Base-by-base conservation (phyloP, 2,888 invertebrate species). In the Hirtodrosophila alboralis region DNA sequence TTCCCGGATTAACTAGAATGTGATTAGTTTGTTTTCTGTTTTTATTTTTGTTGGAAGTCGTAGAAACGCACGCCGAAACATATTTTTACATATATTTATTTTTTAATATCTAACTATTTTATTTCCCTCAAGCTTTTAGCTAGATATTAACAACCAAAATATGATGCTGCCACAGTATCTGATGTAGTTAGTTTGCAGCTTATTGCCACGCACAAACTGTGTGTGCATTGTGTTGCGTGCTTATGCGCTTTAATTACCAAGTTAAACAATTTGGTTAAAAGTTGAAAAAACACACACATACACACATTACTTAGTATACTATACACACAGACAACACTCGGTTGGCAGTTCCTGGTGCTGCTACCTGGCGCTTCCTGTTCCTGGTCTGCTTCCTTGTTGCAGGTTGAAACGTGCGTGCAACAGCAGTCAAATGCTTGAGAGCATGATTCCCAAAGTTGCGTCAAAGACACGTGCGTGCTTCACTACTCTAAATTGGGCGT, bases 251-350 rank as follows among this genome's bases (percentile, higher is more conserved):
- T 77, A 60, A 53, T 70, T 77, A 77, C 78, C 81, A 74, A 81
- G 78, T 71, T 84, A 81, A 79, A 84, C 75, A 79, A 79, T 81
- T 79, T 84, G 65, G 68, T 77, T 75, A 74, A 77, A 77, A 79
- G 75, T 84, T 83, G 40, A 30, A 53, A 65, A 61, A 44, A 28
- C 44, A 38, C 44, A 59, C 38, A 59, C 44, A 41, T 41, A 52
- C 31, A 38, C 44, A 13, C 30, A 41, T n/a, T n/a, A n/a, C n/a
- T n/a, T n/a, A n/a, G n/a, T n/a, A n/a, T 10, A 28, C 34, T n/a
- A 3, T 10, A 31, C 7, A 8, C 47, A 23, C 44, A 13, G 14
- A 7, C 14, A 23, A 40, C 16, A 26, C 14, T 12, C 31, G 30
- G 26, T 26, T 30, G 36, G 30, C 27, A n/a, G n/a, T n/a, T n/a